These are phyloP conservation scores for Zosterops japonicus DNA, from an alignment of 2,113 vertebrate genomes.

Conservation along the genomic window DNA sequence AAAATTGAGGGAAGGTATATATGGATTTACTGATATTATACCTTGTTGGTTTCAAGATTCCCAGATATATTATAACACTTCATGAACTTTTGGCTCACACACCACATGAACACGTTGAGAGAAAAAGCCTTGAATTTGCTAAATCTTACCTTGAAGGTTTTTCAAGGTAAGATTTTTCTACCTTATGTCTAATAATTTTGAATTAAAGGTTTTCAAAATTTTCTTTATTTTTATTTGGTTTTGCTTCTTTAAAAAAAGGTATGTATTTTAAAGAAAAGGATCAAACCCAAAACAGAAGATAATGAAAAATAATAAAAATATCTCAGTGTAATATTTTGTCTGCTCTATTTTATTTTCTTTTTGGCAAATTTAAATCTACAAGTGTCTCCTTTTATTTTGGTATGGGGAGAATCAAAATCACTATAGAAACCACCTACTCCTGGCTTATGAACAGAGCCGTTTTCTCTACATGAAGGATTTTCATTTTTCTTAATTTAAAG, in stretches of 20 bases:
- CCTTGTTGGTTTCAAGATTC: constrained; percentile 81
- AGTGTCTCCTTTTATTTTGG: background rate
- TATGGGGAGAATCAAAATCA: background rate
- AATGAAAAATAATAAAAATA: background rate
- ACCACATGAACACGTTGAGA: constrained; percentile 94
- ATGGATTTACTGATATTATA: background rate
- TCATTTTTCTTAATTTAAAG: background rate
- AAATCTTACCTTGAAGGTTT: constrained; percentile 96
- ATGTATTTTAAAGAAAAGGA: background rate
- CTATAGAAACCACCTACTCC: background rate
- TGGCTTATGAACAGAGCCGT: background rate
- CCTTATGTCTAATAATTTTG: background rate
- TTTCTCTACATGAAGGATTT: background rate
- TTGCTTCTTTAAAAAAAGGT: background rate
- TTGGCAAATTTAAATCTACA: background rate
- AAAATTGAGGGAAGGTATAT: background rate
- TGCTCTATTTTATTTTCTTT: background rate
- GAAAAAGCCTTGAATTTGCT: constrained; percentile 97
- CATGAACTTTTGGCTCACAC: constrained; percentile 97
- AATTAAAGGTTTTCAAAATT: background rate
- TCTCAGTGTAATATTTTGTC: background rate
- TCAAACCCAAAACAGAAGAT: background rate
- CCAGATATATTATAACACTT: constrained; percentile 96
- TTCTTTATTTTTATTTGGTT: background rate
- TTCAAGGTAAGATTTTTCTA: constrained; percentile 82